Percentiles rank a stretch among this genome's conserved stretches.
Evolutionary conservation across 2,888 invertebrate species (phyloP).

Genomic region (Sarcophaga subvicina): DNA sequence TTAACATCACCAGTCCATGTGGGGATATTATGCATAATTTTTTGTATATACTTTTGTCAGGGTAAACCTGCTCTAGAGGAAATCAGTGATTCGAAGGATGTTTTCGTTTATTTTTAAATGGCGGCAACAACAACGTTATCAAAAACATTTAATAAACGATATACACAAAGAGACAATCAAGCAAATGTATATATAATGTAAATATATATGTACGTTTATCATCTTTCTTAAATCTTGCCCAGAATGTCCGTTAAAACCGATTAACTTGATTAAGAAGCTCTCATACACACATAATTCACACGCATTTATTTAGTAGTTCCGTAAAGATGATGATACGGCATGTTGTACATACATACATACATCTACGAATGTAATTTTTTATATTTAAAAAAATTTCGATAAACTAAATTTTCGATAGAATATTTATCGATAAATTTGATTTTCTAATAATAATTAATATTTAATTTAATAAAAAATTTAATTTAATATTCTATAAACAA

Average conservation of each 20-base stretch:
- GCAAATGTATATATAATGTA: too few species aligned
- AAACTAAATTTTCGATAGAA: too few species aligned
- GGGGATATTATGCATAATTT: not conserved
- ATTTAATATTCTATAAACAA: not conserved
- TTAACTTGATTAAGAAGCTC: slow-evolving; percentile 20
- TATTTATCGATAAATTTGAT: too few species aligned
- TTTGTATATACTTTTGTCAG: too few species aligned
- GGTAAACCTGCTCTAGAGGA: not conserved
- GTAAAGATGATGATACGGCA: too few species aligned
- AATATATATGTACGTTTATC: too few species aligned
- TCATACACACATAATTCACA: too few species aligned
- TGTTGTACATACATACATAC: not conserved
- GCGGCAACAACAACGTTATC: not conserved
- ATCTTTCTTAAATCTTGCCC: not conserved
- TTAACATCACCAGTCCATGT: too few species aligned
- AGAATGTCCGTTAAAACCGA: not conserved
- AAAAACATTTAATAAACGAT: not conserved
- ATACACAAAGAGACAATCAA: not conserved
- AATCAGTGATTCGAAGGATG: not conserved
- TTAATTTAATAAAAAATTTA: too few species aligned
- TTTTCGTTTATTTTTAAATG: not conserved
- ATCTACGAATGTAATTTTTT: not conserved
- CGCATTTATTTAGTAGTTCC: too few species aligned
- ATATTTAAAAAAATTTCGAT: too few species aligned
- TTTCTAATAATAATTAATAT: too few species aligned